Conservation (phyloP, 2,888 invertebrate species). For the Netelia virgata region DNA sequence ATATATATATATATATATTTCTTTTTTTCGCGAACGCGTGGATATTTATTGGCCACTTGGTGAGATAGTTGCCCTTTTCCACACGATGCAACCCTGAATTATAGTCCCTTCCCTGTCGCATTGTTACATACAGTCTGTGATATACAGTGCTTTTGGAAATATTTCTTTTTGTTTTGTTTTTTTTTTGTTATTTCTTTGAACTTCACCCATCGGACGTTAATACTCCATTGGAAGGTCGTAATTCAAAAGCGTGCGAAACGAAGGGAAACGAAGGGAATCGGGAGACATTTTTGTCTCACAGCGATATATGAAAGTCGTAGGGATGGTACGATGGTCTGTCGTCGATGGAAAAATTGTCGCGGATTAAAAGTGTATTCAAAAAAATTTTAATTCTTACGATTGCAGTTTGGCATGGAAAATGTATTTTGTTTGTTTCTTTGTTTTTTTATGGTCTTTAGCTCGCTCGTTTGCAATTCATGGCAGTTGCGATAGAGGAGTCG, state of each 20-base stretch:
- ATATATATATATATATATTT: conserved; percentile 26
- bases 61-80: conserved; percentile 50
- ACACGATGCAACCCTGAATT: conserved; percentile 34
- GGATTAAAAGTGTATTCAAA: neutral
- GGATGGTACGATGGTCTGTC: no score
- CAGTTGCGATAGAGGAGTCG: neutral
- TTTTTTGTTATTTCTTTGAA: neutral
- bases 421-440: neutral
- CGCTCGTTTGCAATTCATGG: neutral
- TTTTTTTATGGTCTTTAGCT: neutral
- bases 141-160: neutral
- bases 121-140: conserved; percentile 9
- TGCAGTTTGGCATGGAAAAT: neutral
- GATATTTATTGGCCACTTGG: conserved; percentile 61
- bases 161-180: neutral
- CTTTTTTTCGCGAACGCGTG: conserved; percentile 32
- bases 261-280: neutral
- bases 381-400: neutral
- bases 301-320: no score
- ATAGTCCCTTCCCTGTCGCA: conserved; percentile 7
- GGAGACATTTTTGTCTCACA: neutral
- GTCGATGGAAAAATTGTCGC: neutral
- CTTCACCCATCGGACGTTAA: conserved; percentile 23
- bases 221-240: conserved; percentile 25
- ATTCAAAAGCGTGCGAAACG: conserved; percentile 34